Base-by-base conservation (phyloP, 2,888 invertebrate species). In the Drosophila monieri region DNA sequence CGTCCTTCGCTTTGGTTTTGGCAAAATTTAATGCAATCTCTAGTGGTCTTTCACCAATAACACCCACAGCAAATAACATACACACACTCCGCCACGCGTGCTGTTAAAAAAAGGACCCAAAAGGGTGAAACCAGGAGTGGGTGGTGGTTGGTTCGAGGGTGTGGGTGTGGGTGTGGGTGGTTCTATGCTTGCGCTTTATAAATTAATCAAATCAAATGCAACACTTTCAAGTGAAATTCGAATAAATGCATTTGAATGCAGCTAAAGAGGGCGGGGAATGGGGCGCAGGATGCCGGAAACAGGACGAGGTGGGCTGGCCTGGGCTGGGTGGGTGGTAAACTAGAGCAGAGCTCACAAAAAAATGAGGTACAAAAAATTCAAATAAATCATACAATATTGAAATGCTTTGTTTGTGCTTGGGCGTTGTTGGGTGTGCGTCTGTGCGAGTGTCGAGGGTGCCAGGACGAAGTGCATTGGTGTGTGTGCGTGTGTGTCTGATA, bases 51-150 rank as follows among this genome's bases (percentile, higher is more conserved):
- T 55, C 73, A 76, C 69, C 74, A 76, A 57, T 56, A 66, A 65
- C 78, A 81, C 81, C 81, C 75, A 85, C 81, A 81, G 85, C 80
- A 81, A 85, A 81, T 69, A 60, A 61, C 61, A 72, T 57, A 64
- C 58, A 65, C 43, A 55, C 56, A 62, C 58, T 62, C 58, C 32
- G 37, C 47, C 47, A 51, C 21, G 46, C 32, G 47, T 54, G 53
- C 44, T 64, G 30, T 43, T 39, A 35, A 46, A 55, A 55, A 27
- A 32, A 21, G 48, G 52, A 25, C 25, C 12, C 14, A 8, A 21
- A 18, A 27, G 43, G 32, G 10, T 41, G 41, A 18, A 14, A 18
- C 43, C 51, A 23, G 43, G 32, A 15, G 27, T 21, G 18, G 27
- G 37, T 6, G 30, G 32, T 35, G 12, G 41, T 12, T 15, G 12